Evolutionary conservation across 2,888 invertebrate species (phyloP), one percentile per base, ranked within the genome.

Genomic region (Amphiduros pacificus): DNA sequence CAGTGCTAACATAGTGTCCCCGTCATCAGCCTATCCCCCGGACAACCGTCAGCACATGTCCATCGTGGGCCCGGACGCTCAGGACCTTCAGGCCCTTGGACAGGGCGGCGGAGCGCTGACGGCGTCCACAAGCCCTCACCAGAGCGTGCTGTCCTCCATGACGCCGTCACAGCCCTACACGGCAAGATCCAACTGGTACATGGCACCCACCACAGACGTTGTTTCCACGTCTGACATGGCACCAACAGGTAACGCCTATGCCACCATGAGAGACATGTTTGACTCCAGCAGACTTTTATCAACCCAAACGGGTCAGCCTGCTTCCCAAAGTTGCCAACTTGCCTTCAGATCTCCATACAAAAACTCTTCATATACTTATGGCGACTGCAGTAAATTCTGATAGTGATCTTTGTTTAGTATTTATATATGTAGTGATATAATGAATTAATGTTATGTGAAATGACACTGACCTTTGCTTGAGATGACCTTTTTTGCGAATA

Each of bases 341-440:
- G 61, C 61, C 26, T 61, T 61, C 56, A 14, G 61, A 17, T 28
- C 61, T 9, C 56, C 55, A 26, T 61, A 61, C 61, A 56, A 55
- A 22, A 55, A 55, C 40, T 17, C 55, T 36, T 56, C 49, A 32
- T 31, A 31, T 40, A 31, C 54, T 2, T 61, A 61, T 32, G n/a
- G n/a, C n/a, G 61, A 61, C 56, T 61, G 61, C 24, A 56, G 40
- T 32, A 61, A 61, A 36, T 61, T 56, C 61, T 55, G 41, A 55
- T 44, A 20, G 44, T 22, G 20, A 44, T 44, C n/a, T n/a, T n/a
- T n/a, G n/a, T n/a, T n/a, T n/a, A n/a, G n/a, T n/a, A n/a, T n/a
- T n/a, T n/a, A n/a, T n/a, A n/a, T n/a, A n/a, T n/a, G n/a, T n/a
- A n/a, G n/a, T n/a, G n/a, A n/a, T n/a, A n/a, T n/a, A n/a, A n/a